Percentiles rank a stretch among this genome's conserved stretches.
These are phyloP conservation scores for Trissolcus japonicus DNA, from an alignment of 2,888 invertebrate species.

Conservation along the genomic window DNA sequence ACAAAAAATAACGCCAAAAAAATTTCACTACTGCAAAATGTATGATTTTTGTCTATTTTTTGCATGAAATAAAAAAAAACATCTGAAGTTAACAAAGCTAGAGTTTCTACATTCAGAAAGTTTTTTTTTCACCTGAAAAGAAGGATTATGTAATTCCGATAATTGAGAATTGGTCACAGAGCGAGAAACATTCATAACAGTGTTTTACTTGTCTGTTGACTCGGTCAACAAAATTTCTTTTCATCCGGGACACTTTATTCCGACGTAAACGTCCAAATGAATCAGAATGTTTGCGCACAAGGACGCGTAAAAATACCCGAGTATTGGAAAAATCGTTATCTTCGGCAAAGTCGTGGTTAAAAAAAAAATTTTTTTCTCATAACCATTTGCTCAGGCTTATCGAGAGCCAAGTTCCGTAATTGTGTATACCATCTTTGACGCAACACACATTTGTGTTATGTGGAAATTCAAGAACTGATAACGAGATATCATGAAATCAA, in stretches of 20 bases:
- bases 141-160: conserved; percentile 22
- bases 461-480: conserved; percentile 45
- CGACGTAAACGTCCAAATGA: conserved; percentile 49
- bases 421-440: conserved; percentile 55
- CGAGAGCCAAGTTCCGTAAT: conserved; percentile 47
- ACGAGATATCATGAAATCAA: too few species aligned
- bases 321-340: conserved; percentile 58
- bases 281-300: conserved; percentile 56
- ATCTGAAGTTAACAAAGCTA: too few species aligned
- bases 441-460: conserved; percentile 35
- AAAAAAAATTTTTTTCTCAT: conserved; percentile 17
- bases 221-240: conserved; percentile 42
- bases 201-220: conserved; percentile 35
- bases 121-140: neutral
- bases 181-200: conserved; percentile 11
- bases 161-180: conserved; percentile 23
- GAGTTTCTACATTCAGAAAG: too few species aligned
- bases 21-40: too few species aligned
- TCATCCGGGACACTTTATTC: conserved; percentile 47
- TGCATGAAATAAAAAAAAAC: too few species aligned
- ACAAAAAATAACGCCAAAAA: too few species aligned
- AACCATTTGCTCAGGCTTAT: conserved; percentile 30
- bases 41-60: too few species aligned
- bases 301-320: conserved; percentile 53
- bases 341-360: conserved; percentile 42